Evolutionary conservation across 2,888 invertebrate species (phyloP).

Genomic region (Agriotes lineatus): DNA sequence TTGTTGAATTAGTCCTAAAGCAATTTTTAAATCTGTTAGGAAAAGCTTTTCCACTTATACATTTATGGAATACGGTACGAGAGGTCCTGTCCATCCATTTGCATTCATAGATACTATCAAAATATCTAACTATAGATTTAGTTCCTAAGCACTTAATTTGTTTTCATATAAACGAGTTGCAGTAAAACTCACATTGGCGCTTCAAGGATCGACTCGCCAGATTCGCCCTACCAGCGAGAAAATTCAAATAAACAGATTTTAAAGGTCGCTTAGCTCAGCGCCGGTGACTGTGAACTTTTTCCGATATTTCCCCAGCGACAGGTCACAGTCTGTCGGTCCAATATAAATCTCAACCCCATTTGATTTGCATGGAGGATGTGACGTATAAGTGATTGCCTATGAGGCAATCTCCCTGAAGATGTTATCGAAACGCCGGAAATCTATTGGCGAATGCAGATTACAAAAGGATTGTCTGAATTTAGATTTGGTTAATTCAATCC

Average conservation of each 20-base stretch:
- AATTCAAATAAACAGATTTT: conserved; percentile 64
- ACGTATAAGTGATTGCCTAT: conserved; percentile 65
- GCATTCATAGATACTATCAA: no score
- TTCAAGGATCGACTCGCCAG: conserved; percentile 38
- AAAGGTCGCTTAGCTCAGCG: conserved; percentile 61
- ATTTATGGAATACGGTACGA: no score
- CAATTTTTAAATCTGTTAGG: no score
- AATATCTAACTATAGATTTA: no score
- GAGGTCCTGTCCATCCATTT: no score
- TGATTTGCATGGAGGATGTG: conserved; percentile 67
- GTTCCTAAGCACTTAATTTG: no score
- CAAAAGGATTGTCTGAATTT: conserved; percentile 65
- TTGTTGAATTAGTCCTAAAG: no score
- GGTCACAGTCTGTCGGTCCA: conserved; percentile 55
- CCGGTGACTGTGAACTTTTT: conserved; percentile 43
- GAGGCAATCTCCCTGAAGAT: conserved; percentile 59
- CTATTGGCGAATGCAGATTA: conserved; percentile 66
- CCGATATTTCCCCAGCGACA: conserved; percentile 20
- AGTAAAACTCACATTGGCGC: no score
- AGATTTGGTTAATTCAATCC: conserved; percentile 64
- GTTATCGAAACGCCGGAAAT: conserved; percentile 63
- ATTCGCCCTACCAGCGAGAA: conserved; percentile 54
- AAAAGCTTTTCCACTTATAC: no score
- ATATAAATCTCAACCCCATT: conserved; percentile 63
- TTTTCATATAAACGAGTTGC: no score